Percentiles rank a stretch among this genome's conserved stretches.
Evolutionary conservation across 2,113 vertebrate species (phyloP).

Genomic region (Hylia prasina): DNA sequence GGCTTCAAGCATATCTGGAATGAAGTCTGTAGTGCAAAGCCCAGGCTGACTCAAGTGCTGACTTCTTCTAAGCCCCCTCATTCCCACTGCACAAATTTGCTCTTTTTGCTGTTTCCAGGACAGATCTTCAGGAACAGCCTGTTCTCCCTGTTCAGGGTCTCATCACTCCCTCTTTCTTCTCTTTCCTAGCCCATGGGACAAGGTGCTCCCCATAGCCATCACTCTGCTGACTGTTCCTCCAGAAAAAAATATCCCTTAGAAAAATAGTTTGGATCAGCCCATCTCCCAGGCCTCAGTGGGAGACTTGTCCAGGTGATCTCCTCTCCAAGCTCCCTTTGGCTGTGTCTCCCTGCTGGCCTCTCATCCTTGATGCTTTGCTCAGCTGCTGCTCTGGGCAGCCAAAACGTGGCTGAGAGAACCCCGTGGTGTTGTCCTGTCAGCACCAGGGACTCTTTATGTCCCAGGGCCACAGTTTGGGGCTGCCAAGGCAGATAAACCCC

Average conservation of each 20-base stretch:
- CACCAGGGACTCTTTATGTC: neutral
- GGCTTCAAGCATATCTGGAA: neutral
- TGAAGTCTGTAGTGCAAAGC: neutral
- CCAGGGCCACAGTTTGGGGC: accelerated
- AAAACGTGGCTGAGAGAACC: accelerated
- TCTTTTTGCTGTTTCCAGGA: neutral
- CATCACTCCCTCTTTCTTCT: neutral
- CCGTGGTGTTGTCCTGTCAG: neutral
- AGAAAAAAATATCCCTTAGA: neutral
- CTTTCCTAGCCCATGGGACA: neutral
- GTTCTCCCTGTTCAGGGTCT: neutral
- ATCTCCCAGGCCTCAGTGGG: neutral
- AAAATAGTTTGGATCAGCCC: neutral
- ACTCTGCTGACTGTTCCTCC: neutral
- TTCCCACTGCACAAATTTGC: neutral
- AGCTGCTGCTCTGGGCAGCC: neutral
- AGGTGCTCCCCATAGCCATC: neutral
- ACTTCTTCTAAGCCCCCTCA: neutral
- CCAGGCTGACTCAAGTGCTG: neutral
- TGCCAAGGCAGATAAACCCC: neutral
- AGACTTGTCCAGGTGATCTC: neutral
- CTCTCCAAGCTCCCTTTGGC: neutral
- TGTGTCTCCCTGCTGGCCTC: neutral
- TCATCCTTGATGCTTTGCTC: neutral
- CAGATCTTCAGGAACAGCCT: neutral